phyloP scores from a whole-genome alignment of 2,888 invertebrate species.

The Creontiades dilutus region DNA sequence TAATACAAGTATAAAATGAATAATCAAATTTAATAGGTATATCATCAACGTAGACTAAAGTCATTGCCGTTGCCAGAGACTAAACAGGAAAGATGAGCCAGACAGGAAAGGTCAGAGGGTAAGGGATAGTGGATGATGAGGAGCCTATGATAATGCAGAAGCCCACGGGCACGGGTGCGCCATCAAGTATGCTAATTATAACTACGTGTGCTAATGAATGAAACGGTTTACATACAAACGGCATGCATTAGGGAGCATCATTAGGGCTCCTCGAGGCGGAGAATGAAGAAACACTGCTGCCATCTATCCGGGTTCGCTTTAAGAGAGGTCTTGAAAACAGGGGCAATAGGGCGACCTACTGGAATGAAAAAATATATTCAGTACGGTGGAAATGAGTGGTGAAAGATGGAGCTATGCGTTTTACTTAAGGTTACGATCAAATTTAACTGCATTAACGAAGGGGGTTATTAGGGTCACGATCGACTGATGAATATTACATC shows the following conservation, averaged over 20 bases:
- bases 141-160: constrained; percentile 51
- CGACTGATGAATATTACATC: too few species aligned
- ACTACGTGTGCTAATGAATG: constrained; percentile 68
- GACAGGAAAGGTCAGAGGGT: constrained; percentile 49
- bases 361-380: too few species aligned
- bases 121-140: constrained; percentile 50
- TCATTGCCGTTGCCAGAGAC: background rate
- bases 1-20: too few species aligned
- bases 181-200: constrained; percentile 68
- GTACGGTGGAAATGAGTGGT: too few species aligned
- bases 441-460: too few species aligned
- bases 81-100: background rate
- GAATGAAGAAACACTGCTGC: constrained; percentile 51
- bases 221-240: constrained; percentile 68
- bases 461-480: too few species aligned
- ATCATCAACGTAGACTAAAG: too few species aligned
- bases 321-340: constrained; percentile 30
- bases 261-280: constrained; percentile 17
- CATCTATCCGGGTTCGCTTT: constrained; percentile 42
- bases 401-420: too few species aligned
- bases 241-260: constrained; percentile 48
- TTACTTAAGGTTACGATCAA: too few species aligned
- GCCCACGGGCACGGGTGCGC: background rate
- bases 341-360: background rate
- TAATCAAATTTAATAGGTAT: too few species aligned